Conservation (phyloP, 2,888 invertebrate genomes). For the Leucania comma region DNA sequence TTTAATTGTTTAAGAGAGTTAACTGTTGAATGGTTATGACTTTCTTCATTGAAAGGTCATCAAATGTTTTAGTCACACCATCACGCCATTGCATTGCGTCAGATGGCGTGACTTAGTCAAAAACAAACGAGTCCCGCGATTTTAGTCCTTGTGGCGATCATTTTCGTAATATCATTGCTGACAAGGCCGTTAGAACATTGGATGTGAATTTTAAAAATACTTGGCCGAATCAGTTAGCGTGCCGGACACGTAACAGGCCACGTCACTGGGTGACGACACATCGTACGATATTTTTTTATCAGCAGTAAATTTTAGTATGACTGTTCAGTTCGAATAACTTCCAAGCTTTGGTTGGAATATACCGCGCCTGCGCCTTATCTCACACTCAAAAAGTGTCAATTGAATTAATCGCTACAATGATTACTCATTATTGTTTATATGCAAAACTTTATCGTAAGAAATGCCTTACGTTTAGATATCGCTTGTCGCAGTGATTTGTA, state of each 20-base stretch:
- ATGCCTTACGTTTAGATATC: conserved; percentile 49
- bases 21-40: conserved; percentile 12
- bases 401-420: conserved; percentile 44
- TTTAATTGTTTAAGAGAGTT: conserved; percentile 7
- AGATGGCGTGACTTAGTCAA: conserved; percentile 46
- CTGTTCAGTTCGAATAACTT: conserved; percentile 65
- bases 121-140: conserved; percentile 33
- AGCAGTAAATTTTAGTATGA: conserved; percentile 63
- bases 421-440: conserved; percentile 63
- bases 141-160: conserved; percentile 50
- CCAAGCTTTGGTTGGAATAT: conserved; percentile 59
- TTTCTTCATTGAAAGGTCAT: conserved; percentile 27
- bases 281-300: conserved; percentile 83
- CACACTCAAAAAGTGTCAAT: conserved; percentile 21
- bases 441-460: conserved; percentile 56
- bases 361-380: conserved; percentile 60
- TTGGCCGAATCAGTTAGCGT: conserved; percentile 45
- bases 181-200: conserved; percentile 61
- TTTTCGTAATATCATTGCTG: conserved; percentile 55
- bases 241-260: conserved; percentile 71
- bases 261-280: conserved; percentile 82
- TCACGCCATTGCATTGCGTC: conserved; percentile 55
- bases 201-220: conserved; percentile 68
- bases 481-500: conserved; percentile 41
- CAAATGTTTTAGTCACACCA: conserved; percentile 28